Evolutionary conservation across 64 coral and sea anemone genomes (phyloP).

Genomic region (Stichodactyla helianthus): DNA sequence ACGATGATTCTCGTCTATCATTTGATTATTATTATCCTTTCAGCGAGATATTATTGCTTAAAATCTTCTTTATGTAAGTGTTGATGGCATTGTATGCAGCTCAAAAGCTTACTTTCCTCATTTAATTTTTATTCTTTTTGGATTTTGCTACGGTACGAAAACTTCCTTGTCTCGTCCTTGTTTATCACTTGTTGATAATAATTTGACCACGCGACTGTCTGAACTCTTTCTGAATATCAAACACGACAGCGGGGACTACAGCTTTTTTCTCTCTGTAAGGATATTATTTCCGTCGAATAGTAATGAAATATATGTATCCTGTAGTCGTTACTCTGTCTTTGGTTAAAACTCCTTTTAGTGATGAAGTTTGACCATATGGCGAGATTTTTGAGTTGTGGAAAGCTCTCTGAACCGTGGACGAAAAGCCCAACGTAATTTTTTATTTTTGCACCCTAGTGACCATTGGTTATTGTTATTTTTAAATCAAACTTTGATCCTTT

Average conservation of each 20-base stretch:
- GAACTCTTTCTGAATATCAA: background rate
- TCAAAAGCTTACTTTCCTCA: background rate
- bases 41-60: background rate
- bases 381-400: background rate
- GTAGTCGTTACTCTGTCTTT: background rate
- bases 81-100: background rate
- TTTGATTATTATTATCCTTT: conserved; percentile 10
- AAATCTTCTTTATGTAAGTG: background rate
- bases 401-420: background rate
- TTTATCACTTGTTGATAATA: conserved; percentile 2
- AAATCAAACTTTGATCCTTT: conserved; percentile 5
- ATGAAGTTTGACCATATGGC: background rate
- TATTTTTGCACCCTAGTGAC: background rate
- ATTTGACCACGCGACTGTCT: background rate
- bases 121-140: background rate
- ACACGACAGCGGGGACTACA: no score
- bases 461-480: conserved; percentile 4
- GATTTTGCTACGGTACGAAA: background rate
- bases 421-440: background rate
- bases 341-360: background rate
- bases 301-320: conserved; percentile 2
- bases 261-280: background rate
- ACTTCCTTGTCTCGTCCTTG: background rate
- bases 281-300: background rate
- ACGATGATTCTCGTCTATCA: background rate